Conservation (phyloP, 2,113 vertebrate genomes). For the Ageneiosus marmoratus region DNA sequence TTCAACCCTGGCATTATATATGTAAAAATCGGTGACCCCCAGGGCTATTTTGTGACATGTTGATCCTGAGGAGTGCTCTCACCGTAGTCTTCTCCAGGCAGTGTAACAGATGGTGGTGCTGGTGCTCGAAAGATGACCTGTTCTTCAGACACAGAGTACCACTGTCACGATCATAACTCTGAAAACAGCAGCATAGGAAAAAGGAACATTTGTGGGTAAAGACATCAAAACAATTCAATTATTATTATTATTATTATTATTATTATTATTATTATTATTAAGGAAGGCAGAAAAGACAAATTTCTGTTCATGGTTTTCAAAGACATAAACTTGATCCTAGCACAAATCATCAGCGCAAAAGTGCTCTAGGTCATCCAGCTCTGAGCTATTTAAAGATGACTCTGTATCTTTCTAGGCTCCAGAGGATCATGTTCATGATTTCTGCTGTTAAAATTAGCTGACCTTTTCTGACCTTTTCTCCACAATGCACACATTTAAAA, state of each 20-base stretch:
- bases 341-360: neutral
- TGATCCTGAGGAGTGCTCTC: slow-evolving; percentile 48
- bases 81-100: slow-evolving; percentile 92
- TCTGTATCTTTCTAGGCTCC: slow-evolving; percentile 36
- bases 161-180: slow-evolving; percentile 74
- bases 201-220: neutral
- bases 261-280: neutral
- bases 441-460: slow-evolving; percentile 20
- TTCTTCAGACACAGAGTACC: slow-evolving; percentile 79
- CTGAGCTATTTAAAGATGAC: slow-evolving; percentile 43
- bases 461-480: slow-evolving; percentile 29
- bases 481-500: slow-evolving; percentile 25
- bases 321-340: neutral
- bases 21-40: neutral
- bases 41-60: neutral
- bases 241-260: too few relatives aligned
- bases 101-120: slow-evolving; percentile 87
- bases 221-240: neutral
- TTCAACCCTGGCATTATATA: too few relatives aligned
- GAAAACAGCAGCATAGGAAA: slow-evolving; percentile 22
- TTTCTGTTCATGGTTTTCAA: slow-evolving; percentile 14
- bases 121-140: slow-evolving; percentile 84
- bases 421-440: slow-evolving; percentile 20
- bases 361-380: slow-evolving; percentile 23
- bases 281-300: neutral